phyloP scores from a whole-genome alignment of 2,797 vertebrate species.

The Acipenser ruthenus region DNA sequence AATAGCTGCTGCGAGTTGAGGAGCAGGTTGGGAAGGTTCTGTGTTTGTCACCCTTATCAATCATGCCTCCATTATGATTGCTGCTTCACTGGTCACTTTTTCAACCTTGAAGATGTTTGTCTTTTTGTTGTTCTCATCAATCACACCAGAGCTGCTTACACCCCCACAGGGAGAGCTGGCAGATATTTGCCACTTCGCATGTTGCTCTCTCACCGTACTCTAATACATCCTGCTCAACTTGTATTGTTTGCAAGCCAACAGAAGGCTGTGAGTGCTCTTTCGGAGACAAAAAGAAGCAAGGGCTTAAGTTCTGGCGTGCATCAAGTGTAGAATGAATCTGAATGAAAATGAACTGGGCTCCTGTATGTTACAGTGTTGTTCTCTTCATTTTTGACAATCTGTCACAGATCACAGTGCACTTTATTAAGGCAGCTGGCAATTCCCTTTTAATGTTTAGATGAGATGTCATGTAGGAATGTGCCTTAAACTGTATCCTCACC shows the following conservation, averaged over 20 bases:
- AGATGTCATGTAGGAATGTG: too few relatives aligned
- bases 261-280: background rate
- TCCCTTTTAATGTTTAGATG: too few relatives aligned
- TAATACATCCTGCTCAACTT: background rate
- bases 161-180: slow-evolving; percentile 12
- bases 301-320: too few relatives aligned
- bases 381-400: too few relatives aligned
- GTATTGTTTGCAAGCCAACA: background rate
- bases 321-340: too few relatives aligned
- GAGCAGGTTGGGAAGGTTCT: slow-evolving; percentile 25
- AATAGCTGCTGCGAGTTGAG: slow-evolving; percentile 9
- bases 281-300: too few relatives aligned
- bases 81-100: slow-evolving; percentile 44
- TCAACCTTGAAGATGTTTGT: slow-evolving; percentile 38
- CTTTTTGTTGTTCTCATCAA: slow-evolving; percentile 31
- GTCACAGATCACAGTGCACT: too few relatives aligned
- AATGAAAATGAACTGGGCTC: too few relatives aligned
- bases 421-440: too few relatives aligned
- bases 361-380: too few relatives aligned
- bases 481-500: too few relatives aligned
- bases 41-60: slow-evolving; percentile 43
- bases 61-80: slow-evolving; percentile 32
- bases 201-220: slow-evolving; percentile 6
- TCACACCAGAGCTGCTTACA: slow-evolving; percentile 25
- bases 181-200: slow-evolving; percentile 7